A percentile compares a stretch with the other conserved stretches of the same genome.
phyloP scores from a whole-genome alignment of 2,888 invertebrate species.

The Dicyrtomina minuta region DNA sequence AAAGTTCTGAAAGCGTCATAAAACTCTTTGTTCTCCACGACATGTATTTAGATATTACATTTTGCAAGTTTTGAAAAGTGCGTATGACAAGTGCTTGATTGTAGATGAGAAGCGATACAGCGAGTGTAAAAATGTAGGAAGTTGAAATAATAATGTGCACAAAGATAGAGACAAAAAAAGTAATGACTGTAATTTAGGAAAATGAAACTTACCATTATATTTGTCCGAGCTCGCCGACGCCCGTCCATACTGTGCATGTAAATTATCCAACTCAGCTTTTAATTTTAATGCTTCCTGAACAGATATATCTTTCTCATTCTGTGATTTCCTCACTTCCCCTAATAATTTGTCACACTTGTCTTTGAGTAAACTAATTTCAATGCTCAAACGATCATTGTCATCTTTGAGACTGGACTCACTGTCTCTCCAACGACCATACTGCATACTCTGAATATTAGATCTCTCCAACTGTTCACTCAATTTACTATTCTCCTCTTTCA shows the following conservation, averaged over 20 bases:
- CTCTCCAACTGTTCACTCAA: constrained; percentile 35
- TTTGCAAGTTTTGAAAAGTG: too few relatives aligned
- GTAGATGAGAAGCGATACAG: too few relatives aligned
- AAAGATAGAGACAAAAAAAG: too few relatives aligned
- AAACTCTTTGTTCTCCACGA: too few relatives aligned
- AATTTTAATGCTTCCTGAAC: constrained; percentile 76
- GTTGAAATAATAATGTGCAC: too few relatives aligned
- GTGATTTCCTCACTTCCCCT: constrained; percentile 31
- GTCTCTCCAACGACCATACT: constrained; percentile 82
- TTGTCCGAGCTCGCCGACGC: constrained; percentile 64
- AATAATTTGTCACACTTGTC: constrained; percentile 36
- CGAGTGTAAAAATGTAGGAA: too few relatives aligned
- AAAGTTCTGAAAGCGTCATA: too few relatives aligned
- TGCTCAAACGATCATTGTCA: constrained; percentile 54
- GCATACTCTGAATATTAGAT: constrained; percentile 79
- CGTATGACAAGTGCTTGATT: too few relatives aligned
- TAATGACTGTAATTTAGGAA: too few relatives aligned
- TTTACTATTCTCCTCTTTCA: constrained; percentile 33
- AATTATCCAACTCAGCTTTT: constrained; percentile 83
- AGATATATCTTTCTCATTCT: constrained; percentile 33
- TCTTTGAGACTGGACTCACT: constrained; percentile 82
- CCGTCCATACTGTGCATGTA: constrained; percentile 82
- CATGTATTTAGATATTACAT: too few relatives aligned
- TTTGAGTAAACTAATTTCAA: constrained; percentile 42
- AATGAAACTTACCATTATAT: constrained; percentile 29